phyloP scores from a whole-genome alignment of 2,888 invertebrate species.

The Alloscopus bannaensis region DNA sequence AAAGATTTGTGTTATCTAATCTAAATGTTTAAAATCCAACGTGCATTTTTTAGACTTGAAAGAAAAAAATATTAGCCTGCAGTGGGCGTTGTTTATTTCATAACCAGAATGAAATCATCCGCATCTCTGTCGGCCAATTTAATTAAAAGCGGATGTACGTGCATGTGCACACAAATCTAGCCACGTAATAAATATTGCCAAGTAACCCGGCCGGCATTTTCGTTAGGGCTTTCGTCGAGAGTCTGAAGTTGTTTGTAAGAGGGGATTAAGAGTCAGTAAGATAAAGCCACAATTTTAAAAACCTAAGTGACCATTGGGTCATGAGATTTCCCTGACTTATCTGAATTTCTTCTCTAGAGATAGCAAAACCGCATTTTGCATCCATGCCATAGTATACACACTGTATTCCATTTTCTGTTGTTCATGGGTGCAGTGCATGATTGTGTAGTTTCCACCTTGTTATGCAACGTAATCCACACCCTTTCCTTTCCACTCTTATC shows the following conservation, averaged over 20 bases:
- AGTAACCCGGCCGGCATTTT: constrained; percentile 36
- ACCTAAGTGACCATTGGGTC: constrained; percentile 23
- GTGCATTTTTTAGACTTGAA: not conserved
- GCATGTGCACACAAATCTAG: not conserved
- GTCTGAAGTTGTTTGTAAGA: constrained; percentile 37
- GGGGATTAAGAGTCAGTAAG: constrained; percentile 36
- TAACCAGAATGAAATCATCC: constrained; percentile 18
- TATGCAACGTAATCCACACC: constrained; percentile 4
- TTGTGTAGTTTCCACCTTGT: constrained; percentile 30
- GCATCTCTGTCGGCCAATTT: no score
- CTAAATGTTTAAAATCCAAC: not conserved
- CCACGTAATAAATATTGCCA: not conserved
- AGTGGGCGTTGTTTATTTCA: not conserved
- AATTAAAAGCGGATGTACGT: not conserved
- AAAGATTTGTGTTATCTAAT: constrained; percentile 3
- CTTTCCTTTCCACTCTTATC: constrained; percentile 5
- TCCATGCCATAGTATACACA: no score
- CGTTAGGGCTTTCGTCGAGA: not conserved
- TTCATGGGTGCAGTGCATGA: constrained; percentile 53
- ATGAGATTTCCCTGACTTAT: no score
- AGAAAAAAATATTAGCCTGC: not conserved
- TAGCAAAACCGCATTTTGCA: constrained; percentile 11
- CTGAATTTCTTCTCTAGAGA: no score
- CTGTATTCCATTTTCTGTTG: constrained; percentile 29
- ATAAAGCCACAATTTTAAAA: constrained; percentile 33